Percentiles rank a stretch among this genome's conserved stretches.
These are phyloP conservation scores for Chionoecetes opilio DNA, from an alignment of 1,140 invertebrate species.

Conservation along the genomic window DNA sequence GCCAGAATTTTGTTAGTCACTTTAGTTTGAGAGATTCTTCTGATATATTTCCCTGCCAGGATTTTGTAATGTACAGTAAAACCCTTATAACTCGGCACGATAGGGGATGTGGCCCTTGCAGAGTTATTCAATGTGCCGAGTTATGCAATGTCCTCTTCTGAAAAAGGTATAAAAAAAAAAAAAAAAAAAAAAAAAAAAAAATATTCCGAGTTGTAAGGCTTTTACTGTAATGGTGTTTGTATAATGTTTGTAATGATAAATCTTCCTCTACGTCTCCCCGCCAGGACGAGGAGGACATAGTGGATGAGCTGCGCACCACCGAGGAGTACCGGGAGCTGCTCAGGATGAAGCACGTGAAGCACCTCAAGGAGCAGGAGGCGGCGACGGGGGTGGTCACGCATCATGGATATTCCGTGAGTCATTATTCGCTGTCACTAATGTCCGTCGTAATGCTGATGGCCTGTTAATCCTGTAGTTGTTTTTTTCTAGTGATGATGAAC, in stretches of 20 bases:
- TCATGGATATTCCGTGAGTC: conserved; percentile 61
- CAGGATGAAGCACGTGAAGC: conserved; percentile 60
- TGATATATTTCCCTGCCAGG: too few relatives aligned
- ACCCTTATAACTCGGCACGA: too few relatives aligned
- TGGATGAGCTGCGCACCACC: conserved; percentile 60
- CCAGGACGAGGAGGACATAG: conserved; percentile 70
- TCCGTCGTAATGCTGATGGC: too few relatives aligned
- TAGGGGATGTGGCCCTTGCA: too few relatives aligned
- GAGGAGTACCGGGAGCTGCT: conserved; percentile 67
- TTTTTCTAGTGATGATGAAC: too few relatives aligned
- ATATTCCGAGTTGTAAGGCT: not conserved
- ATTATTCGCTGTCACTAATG: not conserved
- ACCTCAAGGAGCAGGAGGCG: conserved; percentile 55
- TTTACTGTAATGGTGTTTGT: not conserved
- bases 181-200: not conserved
- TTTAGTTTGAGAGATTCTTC: too few relatives aligned
- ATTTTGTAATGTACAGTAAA: too few relatives aligned
- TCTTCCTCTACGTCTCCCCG: not conserved
- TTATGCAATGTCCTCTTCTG: too few relatives aligned
- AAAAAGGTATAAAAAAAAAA: too few relatives aligned
- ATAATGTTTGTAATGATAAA: not conserved
- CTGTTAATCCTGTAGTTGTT: too few relatives aligned
- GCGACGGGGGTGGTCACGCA: conserved; percentile 64
- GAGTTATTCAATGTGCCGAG: too few relatives aligned
- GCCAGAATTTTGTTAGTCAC: too few relatives aligned